These are phyloP conservation scores for Drosophila kambysellisi DNA, from an alignment of 2,888 invertebrate species.

Conservation along the genomic window DNA sequence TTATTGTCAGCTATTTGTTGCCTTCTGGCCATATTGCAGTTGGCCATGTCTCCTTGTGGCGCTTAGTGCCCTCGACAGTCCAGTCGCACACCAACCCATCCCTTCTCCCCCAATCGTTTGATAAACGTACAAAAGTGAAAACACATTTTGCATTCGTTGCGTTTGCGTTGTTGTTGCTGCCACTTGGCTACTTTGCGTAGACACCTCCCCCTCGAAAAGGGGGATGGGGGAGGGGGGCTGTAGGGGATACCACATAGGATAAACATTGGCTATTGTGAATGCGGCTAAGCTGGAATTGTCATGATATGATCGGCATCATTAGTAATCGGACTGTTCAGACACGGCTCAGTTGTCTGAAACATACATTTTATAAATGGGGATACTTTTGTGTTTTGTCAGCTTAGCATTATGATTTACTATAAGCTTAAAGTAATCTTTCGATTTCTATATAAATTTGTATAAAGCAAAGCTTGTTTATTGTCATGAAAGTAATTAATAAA, in stretches of 20 bases:
- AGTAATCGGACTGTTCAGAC: conserved; percentile 42
- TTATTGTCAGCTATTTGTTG: conserved; percentile 77
- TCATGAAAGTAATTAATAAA: not conserved
- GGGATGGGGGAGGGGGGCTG: not conserved
- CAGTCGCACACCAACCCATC: not conserved
- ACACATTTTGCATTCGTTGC: conserved; percentile 67
- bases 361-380: conserved; percentile 22
- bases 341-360: conserved; percentile 11
- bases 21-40: conserved; percentile 74
- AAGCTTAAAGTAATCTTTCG: not conserved
- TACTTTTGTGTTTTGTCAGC: conserved; percentile 20
- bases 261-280: conserved; percentile 42
- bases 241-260: not conserved
- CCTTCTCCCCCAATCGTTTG: conserved; percentile 44
- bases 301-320: conserved; percentile 63
- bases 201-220: not conserved
- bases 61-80: conserved; percentile 36
- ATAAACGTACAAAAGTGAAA: conserved; percentile 76
- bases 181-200: conserved; percentile 57
- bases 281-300: conserved; percentile 56
- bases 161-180: conserved; percentile 21
- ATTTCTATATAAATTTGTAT: not conserved
- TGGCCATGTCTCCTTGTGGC: conserved; percentile 60
- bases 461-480: not conserved
- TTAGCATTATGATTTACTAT: conserved; percentile 29